These are phyloP conservation scores for Serranus cabrilla DNA, from an alignment of 2,797 vertebrate genomes.

Conservation along the genomic window DNA sequence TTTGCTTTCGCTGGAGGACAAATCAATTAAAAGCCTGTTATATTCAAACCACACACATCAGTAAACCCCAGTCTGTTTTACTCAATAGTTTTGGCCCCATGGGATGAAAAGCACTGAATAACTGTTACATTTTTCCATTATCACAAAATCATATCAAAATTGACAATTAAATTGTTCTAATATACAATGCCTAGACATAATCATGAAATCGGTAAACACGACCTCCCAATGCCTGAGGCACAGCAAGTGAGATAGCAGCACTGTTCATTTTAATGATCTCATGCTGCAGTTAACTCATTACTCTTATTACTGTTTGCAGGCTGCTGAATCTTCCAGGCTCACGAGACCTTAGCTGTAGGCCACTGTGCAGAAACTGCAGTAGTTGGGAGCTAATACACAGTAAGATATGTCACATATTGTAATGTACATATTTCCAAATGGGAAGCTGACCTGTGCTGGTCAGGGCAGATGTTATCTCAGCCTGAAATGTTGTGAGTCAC, in stretches of 20 bases:
- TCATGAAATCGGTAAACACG: conserved; percentile 68
- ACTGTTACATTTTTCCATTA: conserved; percentile 72
- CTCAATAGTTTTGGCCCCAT: conserved; percentile 55
- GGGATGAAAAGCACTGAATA: conserved; percentile 48
- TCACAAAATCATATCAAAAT: conserved; percentile 62
- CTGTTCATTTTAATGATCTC: conserved; percentile 72
- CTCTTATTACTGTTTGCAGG: conserved; percentile 44
- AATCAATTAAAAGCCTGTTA: conserved; percentile 64
- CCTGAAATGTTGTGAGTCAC: conserved; percentile 23
- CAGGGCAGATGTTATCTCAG: not conserved
- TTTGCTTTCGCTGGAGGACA: conserved; percentile 45
- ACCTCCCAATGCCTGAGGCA: conserved; percentile 64
- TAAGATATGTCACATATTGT: conserved; percentile 35
- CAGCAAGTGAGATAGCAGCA: conserved; percentile 49
- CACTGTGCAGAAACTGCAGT: conserved; percentile 9
- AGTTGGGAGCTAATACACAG: conserved; percentile 15
- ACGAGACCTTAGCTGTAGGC: conserved; percentile 37
- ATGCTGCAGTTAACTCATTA: conserved; percentile 66
- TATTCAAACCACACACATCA: conserved; percentile 55
- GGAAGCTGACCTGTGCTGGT: conserved; percentile 33
- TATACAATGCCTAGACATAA: conserved; percentile 54
- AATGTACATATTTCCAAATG: conserved; percentile 30
- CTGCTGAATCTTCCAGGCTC: conserved; percentile 45
- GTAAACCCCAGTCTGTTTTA: conserved; percentile 52
- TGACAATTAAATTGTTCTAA: conserved; percentile 65